phyloP scores from a whole-genome alignment of 2,113 vertebrate species.

The Hemichromis elongatus region DNA sequence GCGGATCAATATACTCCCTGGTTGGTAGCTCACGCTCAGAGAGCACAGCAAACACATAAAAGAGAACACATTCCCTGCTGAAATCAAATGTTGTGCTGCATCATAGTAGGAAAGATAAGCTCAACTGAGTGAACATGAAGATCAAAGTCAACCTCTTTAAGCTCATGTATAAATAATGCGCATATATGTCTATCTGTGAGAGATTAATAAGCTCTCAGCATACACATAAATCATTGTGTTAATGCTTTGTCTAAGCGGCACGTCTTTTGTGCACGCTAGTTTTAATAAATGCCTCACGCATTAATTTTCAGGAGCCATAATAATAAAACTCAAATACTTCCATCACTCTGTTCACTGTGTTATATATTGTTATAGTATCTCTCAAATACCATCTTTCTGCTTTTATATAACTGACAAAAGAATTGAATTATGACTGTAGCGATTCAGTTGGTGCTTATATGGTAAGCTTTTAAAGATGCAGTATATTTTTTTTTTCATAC shows the following conservation, averaged over 20 bases:
- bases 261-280: background rate
- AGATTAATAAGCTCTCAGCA: background rate
- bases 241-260: background rate
- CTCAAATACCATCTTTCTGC: background rate
- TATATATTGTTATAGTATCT: background rate
- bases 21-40: conserved; percentile 24
- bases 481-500: background rate
- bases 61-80: conserved; percentile 9
- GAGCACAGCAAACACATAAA: conserved; percentile 21
- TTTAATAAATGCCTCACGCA: background rate
- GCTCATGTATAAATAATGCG: background rate
- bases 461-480: background rate
- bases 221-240: background rate
- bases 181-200: background rate
- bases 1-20: conserved; percentile 30
- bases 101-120: background rate
- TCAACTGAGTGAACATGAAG: background rate
- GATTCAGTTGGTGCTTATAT: background rate
- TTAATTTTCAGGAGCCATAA: background rate
- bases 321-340: background rate
- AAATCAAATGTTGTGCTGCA: background rate
- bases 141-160: background rate
- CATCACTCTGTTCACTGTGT: background rate
- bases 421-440: background rate
- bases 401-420: background rate